Percentiles rank a stretch among this genome's conserved stretches.
These are phyloP conservation scores for Drosophila repletoides DNA, from an alignment of 1,140 invertebrate genomes.

Conservation along the genomic window DNA sequence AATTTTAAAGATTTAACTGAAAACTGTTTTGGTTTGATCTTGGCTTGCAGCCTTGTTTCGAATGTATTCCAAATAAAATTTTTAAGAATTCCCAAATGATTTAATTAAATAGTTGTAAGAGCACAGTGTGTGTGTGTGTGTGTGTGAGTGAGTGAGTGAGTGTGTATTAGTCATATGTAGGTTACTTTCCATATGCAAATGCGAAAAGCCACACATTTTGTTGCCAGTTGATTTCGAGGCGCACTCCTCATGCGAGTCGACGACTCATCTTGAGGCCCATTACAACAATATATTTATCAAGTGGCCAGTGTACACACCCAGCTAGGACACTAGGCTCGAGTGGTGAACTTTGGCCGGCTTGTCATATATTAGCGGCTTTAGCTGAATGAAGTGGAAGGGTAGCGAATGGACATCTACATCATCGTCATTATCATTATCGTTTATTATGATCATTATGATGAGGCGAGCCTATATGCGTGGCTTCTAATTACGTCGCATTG, in stretches of 20 bases:
- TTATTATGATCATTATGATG: conserved; percentile 2
- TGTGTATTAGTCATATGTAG: conserved; percentile 13
- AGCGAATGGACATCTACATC: conserved; percentile 2
- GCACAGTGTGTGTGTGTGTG: too few relatives aligned
- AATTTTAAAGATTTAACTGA: too few relatives aligned
- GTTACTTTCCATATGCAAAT: conserved; percentile 29
- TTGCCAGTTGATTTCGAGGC: conserved; percentile 21
- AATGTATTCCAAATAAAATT: too few relatives aligned
- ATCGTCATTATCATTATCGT: conserved; percentile 41
- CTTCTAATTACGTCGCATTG: conserved; percentile 78
- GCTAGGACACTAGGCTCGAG: conserved; percentile 23
- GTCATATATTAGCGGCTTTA: conserved; percentile 36
- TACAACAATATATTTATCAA: conserved; percentile 51
- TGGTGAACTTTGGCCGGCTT: too few relatives aligned
- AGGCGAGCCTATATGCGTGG: conserved; percentile 72
- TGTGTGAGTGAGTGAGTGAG: neutral
- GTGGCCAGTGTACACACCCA: conserved; percentile 38
- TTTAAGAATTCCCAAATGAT: too few relatives aligned
- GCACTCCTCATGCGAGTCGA: conserved; percentile 20
- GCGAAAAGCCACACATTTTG: neutral
- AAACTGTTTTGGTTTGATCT: too few relatives aligned
- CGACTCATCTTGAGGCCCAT: conserved; percentile 32
- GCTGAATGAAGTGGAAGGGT: neutral
- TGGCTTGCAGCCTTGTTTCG: too few relatives aligned
- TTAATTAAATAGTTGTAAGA: too few relatives aligned